These are phyloP conservation scores for Centropyge bicolor DNA, from an alignment of 2,797 vertebrate genomes.

Conservation along the genomic window DNA sequence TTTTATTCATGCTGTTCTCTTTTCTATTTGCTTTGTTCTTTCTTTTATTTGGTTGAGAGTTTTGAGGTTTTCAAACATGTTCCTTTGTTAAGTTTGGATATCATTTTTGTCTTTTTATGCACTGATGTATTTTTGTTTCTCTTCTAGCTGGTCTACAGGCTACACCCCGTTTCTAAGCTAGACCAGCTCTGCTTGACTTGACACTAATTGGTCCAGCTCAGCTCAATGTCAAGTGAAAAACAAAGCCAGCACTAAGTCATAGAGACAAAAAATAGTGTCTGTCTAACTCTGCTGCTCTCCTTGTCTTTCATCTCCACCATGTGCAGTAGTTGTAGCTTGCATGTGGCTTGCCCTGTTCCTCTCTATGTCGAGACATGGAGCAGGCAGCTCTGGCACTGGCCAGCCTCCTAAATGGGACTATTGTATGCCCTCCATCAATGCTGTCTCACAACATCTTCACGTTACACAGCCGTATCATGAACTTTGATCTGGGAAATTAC, in stretches of 20 bases:
- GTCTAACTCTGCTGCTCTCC: background rate
- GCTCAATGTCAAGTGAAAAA: background rate
- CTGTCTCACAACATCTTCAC: constrained; percentile 70
- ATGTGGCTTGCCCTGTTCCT: constrained; percentile 23
- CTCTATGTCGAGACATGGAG: constrained; percentile 27
- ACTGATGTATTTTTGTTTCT: background rate
- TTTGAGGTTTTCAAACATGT: background rate
- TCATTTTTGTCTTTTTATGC: background rate
- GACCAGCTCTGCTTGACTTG: background rate
- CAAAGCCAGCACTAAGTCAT: background rate
- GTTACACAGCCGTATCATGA: constrained; percentile 73
- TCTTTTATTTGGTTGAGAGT: background rate
- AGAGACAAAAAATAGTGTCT: constrained; percentile 5
- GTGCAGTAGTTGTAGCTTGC: constrained; percentile 22
- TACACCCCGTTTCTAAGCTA: background rate
- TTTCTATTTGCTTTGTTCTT: background rate
- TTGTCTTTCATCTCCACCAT: constrained; percentile 19
- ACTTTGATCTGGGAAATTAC: constrained; percentile 76
- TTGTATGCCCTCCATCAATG: constrained; percentile 66
- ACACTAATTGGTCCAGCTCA: background rate
- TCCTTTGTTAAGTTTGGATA: background rate
- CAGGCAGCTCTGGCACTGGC: constrained; percentile 18
- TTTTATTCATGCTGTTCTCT: background rate
- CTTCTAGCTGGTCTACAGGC: background rate
- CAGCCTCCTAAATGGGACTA: constrained; percentile 64